These are phyloP conservation scores for Pseudopleuronectes americanus DNA, from an alignment of 2,797 vertebrate genomes.

Conservation along the genomic window DNA sequence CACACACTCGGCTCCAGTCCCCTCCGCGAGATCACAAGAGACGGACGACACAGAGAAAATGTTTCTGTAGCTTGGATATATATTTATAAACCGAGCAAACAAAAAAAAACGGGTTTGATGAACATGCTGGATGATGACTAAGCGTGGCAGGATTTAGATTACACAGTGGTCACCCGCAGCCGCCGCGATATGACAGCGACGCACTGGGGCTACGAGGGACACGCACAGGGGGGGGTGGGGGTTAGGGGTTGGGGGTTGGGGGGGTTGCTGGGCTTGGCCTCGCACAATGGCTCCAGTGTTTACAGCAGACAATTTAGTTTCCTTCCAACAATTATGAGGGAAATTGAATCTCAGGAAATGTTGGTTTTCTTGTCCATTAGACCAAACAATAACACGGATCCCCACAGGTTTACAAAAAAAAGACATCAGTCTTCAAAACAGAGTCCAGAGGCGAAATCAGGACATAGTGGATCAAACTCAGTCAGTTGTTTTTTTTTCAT, in stretches of 20 bases:
- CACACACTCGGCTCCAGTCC: constrained; percentile 57
- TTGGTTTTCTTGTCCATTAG: constrained; percentile 93
- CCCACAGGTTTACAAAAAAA: constrained; percentile 84
- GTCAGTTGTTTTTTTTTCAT: constrained; percentile 39
- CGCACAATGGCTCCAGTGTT: constrained; percentile 91
- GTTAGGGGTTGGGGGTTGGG: no score
- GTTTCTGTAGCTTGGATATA: constrained; percentile 34
- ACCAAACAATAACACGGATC: constrained; percentile 90
- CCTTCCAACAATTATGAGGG: constrained; percentile 99
- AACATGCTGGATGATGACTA: constrained; percentile 66
- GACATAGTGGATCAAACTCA: constrained; percentile 74
- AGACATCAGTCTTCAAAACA: constrained; percentile 88
- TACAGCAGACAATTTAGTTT: constrained; percentile 95
- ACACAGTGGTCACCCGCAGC: constrained; percentile 35
- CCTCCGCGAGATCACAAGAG: constrained; percentile 45
- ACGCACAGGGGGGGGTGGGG: constrained; percentile 6
- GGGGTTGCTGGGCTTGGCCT: constrained; percentile 71
- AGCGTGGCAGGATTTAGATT: constrained; percentile 37
- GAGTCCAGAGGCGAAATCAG: constrained; percentile 70
- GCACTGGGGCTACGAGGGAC: constrained; percentile 59
- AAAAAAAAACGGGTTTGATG: constrained; percentile 51
- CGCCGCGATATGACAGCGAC: constrained; percentile 35
- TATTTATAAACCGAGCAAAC: constrained; percentile 47
- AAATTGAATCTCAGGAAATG: constrained; percentile 99
- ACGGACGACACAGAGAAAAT: constrained; percentile 23